Evolutionary conservation across 2,797 vertebrate genomes (phyloP), one percentile per base, ranked within the genome.

Genomic region (Catamblyrhynchus diadema): DNA sequence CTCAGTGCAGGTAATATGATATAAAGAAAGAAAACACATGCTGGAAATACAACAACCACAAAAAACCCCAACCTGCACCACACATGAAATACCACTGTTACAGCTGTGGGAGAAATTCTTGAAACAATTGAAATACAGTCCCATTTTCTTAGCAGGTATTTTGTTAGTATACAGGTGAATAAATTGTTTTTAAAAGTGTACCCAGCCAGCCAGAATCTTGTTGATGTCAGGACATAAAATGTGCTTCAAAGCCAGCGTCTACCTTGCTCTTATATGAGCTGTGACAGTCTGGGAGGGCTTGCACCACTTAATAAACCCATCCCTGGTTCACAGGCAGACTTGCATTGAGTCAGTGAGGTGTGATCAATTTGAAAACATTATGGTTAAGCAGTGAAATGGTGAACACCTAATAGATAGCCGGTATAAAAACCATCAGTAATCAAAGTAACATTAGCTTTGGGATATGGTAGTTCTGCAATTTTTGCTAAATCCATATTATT

Each of bases 361-460:
- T 17, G 67, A 53, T 69, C 87, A 78, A 21, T 83, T 93, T 71
- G 88, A 70, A 83, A 78, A 73, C 42, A 64, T 24, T 47, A 82
- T 22, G 21, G 67, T 60, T 75, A 88, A 94, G 73, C 71, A 71
- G 77, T 94, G 79, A 94, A 86, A 86, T 94, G 44, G 78, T 74
- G 75, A 92, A 92, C 39, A 25, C 62, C 93, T 95, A 87, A 81
- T 61, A 92, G 91, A 96, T 92, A 98, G 98, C 97, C 96, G 97
- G 98, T 97, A 97, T 97, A 97, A 97, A 97, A 97, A 97, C 98
- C 97, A 97, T 96, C 79, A 64, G 61, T 92, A 74, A 60, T 90
- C 62, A 86, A 85, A 93, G 95, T 85, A 91, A 81, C 79, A 24
- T 94, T 83, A 74, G 47, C 90, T 90, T 95, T 94, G 90, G 82